Evolutionary conservation across 2,888 invertebrate species (phyloP).

Genomic region (Chydorus sphaericus): DNA sequence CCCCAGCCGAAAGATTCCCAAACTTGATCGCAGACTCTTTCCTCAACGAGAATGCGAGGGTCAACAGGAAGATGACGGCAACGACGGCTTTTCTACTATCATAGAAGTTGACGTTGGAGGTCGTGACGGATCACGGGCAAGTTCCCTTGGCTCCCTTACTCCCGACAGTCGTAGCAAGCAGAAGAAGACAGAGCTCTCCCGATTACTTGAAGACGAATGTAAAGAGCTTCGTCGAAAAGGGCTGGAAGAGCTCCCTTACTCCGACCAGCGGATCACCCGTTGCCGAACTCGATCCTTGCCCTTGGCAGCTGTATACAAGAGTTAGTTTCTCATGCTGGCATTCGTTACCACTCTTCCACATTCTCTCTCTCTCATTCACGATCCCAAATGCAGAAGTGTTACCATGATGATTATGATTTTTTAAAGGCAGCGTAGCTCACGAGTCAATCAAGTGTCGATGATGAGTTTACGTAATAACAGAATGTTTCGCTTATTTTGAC

Average conservation of each 20-base stretch:
- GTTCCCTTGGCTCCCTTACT: neutral
- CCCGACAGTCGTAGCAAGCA: neutral
- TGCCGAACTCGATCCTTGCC: slow-evolving; percentile 5
- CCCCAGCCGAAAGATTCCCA: neutral
- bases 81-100: neutral
- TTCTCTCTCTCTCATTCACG: no score
- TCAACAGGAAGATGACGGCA: neutral
- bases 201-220: slow-evolving; percentile 6
- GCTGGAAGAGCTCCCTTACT: neutral
- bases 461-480: no score
- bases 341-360: no score
- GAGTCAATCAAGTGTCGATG: no score
- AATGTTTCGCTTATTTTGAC: no score
- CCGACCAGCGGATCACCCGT: slow-evolving; percentile 6
- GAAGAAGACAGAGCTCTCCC: neutral
- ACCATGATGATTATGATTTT: no score
- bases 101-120: neutral
- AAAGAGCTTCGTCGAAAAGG: slow-evolving; percentile 11
- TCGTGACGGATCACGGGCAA: neutral
- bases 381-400: no score
- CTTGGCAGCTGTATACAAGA: no score
- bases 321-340: no score
- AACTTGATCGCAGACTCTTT: neutral
- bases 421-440: no score
- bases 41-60: neutral